A percentile compares a stretch with the other conserved stretches of the same genome.
Conservation (phyloP, 2,888 invertebrate genomes). For the Parelbella ahira region DNA sequence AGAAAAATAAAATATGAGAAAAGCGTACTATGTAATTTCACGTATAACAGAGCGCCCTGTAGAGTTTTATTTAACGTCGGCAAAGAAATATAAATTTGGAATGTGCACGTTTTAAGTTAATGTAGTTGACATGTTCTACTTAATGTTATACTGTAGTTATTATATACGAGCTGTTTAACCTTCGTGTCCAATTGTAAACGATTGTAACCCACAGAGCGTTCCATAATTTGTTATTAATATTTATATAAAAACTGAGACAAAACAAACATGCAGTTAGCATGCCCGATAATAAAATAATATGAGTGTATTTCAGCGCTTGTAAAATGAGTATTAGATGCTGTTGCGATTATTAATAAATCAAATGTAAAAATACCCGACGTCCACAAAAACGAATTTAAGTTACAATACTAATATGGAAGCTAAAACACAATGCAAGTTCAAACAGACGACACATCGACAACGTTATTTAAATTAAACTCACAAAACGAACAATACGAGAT, state of each 20-base stretch:
- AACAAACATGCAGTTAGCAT: conserved; percentile 21
- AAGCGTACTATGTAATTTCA: neutral
- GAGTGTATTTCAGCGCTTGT: conserved; percentile 7
- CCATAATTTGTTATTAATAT: conserved; percentile 6
- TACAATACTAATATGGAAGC: conserved; percentile 6
- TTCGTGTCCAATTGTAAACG: conserved; percentile 34
- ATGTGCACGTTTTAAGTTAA: conserved; percentile 3
- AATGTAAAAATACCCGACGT: conserved; percentile 2
- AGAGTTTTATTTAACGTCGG: conserved; percentile 19
- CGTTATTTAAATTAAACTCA: no score
- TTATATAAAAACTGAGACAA: conserved; percentile 4
- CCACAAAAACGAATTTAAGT: conserved; percentile 10
- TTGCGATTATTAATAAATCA: conserved; percentile 10
- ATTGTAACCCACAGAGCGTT: conserved; percentile 23
- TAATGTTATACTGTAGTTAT: no score
- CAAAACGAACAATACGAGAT: conserved; percentile 19
- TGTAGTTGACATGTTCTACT: neutral
- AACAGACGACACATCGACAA: conserved; percentile 3
- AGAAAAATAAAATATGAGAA: conserved; percentile 33
- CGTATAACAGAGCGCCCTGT: conserved; percentile 18
- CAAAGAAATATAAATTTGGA: conserved; percentile 9
- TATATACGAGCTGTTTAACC: no score
- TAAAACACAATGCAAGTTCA: conserved; percentile 7
- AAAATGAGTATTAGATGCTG: conserved; percentile 5
- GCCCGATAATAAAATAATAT: conserved; percentile 6